Percentiles rank a stretch among this genome's conserved stretches.
These are phyloP conservation scores for Elmis aenea DNA, from an alignment of 2,888 invertebrate genomes.

Conservation along the genomic window DNA sequence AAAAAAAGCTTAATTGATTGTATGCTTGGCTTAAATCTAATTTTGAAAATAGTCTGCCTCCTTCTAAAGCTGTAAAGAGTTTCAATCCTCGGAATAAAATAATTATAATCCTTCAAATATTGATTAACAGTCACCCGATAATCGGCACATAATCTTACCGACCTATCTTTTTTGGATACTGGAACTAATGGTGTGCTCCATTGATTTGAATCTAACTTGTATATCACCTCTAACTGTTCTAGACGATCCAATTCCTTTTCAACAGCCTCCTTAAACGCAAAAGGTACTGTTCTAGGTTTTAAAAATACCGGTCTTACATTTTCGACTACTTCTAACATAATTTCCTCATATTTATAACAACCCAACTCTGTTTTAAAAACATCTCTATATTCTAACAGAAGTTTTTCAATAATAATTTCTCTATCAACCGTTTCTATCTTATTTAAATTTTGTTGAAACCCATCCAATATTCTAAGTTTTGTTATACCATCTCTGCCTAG, in stretches of 20 bases:
- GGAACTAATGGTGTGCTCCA: slow-evolving; percentile 24
- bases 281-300: slow-evolving; percentile 11
- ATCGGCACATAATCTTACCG: slow-evolving; percentile 17
- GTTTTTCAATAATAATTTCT: too few species aligned
- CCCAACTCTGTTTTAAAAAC: neutral
- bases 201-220: slow-evolving; percentile 3
- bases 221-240: slow-evolving; percentile 19
- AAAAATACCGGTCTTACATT: too few species aligned
- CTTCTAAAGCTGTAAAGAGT: slow-evolving; percentile 22
- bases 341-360: slow-evolving; percentile 1
- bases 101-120: slow-evolving; percentile 24
- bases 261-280: slow-evolving; percentile 14
- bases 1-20: slow-evolving; percentile 38
- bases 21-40: slow-evolving; percentile 35
- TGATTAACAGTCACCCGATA: slow-evolving; percentile 29
- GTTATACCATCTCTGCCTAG: too few species aligned
- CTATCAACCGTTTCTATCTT: too few species aligned
- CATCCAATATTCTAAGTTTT: too few species aligned
- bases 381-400: too few species aligned
- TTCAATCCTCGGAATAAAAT: slow-evolving; percentile 32
- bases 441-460: too few species aligned
- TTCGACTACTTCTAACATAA: too few species aligned
- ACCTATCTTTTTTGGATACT: neutral
- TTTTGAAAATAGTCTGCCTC: slow-evolving; percentile 17
- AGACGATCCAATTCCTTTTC: slow-evolving; percentile 15